A percentile compares a stretch with the other conserved stretches of the same genome.
Conservation (phyloP, 2,797 vertebrate genomes). For the Onychomys arenicola region DNA sequence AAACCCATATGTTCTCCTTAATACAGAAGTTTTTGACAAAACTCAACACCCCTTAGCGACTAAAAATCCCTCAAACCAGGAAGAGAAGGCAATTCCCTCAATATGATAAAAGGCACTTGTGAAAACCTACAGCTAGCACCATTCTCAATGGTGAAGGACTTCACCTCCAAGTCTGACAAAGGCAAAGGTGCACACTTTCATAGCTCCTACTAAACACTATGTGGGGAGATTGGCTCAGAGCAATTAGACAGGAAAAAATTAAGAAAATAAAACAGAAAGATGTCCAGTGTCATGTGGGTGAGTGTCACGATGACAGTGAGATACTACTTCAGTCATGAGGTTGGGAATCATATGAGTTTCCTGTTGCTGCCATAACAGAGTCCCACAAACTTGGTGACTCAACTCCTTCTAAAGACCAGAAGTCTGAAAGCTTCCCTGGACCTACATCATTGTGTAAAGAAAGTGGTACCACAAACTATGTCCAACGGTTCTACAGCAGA, state of each 20-base stretch:
- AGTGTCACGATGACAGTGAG: background rate
- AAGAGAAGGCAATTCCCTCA: background rate
- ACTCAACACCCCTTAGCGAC: background rate
- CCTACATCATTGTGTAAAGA: background rate
- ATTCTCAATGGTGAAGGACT: background rate
- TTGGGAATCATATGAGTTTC: background rate
- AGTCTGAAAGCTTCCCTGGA: background rate
- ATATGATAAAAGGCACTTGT: background rate
- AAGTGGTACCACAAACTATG: background rate
- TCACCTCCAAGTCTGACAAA: background rate
- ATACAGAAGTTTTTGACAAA: background rate
- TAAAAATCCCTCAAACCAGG: background rate
- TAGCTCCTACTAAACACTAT: background rate
- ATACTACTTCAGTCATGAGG: background rate
- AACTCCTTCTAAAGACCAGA: background rate
- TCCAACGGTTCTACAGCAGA: background rate
- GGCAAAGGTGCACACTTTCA: background rate
- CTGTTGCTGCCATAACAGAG: background rate
- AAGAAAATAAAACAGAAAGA: background rate
- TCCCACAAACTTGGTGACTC: background rate
- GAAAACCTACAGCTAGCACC: background rate
- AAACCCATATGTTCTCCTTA: background rate
- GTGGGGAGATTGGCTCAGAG: background rate
- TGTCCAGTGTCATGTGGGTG: background rate
- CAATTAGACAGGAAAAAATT: background rate